phyloP scores from a whole-genome alignment of 2,888 invertebrate genomes.

The Lingula anatina region DNA sequence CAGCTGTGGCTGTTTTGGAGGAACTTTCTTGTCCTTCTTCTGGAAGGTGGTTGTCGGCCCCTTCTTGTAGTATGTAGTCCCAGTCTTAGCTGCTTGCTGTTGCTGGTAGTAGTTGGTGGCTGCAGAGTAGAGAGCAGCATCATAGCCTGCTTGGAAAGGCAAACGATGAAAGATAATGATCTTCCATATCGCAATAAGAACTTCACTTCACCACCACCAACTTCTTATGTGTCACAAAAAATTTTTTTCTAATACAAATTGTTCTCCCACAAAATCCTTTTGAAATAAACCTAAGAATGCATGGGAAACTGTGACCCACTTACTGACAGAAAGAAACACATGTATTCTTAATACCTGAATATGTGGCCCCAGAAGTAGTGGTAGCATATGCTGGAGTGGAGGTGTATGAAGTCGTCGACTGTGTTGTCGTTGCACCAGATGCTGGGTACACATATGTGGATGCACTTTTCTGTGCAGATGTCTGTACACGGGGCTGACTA shows the following conservation, averaged over 20 bases:
- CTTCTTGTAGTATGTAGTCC: conserved; percentile 60
- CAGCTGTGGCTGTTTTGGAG: conserved; percentile 57
- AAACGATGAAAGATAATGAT: no score
- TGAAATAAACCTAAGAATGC: no score
- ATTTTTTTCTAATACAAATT: no score
- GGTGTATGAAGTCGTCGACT: conserved; percentile 27
- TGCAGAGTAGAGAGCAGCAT: conserved; percentile 91
- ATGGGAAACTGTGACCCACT: no score
- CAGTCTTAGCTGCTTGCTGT: conserved; percentile 61
- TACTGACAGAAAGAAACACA: not conserved
- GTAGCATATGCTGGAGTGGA: conserved; percentile 25
- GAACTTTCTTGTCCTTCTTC: conserved; percentile 47
- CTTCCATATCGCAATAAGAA: no score
- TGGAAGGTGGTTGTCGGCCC: conserved; percentile 16
- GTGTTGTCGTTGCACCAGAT: conserved; percentile 26
- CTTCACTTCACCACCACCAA: no score
- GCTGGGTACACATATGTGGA: conserved; percentile 39
- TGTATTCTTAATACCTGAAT: conserved; percentile 22
- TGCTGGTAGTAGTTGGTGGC: conserved; percentile 87
- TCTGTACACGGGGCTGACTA: conserved; percentile 31
- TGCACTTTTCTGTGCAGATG: conserved; percentile 32
- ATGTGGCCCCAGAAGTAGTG: conserved; percentile 25
- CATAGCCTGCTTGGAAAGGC: no score
- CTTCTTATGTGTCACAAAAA: no score
- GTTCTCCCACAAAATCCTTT: no score